Conservation (phyloP, 2,113 vertebrate genomes). For the Gymnorhina tibicen region DNA sequence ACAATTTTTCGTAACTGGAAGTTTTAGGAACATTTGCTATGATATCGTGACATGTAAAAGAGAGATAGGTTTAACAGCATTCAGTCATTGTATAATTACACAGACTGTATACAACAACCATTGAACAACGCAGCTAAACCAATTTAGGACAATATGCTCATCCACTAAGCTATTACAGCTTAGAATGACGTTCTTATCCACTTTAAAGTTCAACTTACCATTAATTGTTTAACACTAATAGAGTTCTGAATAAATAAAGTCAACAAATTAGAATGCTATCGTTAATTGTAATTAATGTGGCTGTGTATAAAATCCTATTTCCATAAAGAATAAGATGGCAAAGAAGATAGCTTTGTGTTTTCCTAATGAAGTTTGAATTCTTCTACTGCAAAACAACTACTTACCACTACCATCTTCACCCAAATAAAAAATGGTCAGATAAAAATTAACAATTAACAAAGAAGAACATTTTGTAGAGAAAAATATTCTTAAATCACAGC, state of each 20-base stretch:
- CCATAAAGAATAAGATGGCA: not conserved
- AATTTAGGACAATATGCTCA: slow-evolving; percentile 54
- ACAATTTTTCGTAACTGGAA: not conserved
- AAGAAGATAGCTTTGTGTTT: slow-evolving; percentile 9
- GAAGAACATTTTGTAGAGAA: not conserved
- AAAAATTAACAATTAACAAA: not conserved
- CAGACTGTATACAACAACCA: not conserved
- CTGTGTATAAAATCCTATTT: slow-evolving; percentile 3
- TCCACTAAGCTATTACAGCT: slow-evolving; percentile 43
- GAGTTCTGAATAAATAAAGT: slow-evolving; percentile 42
- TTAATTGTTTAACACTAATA: slow-evolving; percentile 51
- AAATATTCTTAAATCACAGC: not conserved
- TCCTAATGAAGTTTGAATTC: slow-evolving; percentile 16
- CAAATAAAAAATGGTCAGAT: not conserved
- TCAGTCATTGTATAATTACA: not conserved
- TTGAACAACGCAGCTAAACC: slow-evolving; percentile 34
- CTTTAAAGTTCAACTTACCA: slow-evolving; percentile 42
- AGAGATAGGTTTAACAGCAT: not conserved
- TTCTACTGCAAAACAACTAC: not conserved
- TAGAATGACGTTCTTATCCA: slow-evolving; percentile 31
- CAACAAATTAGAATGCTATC: slow-evolving; percentile 33
- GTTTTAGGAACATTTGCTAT: not conserved
- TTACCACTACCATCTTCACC: not conserved
- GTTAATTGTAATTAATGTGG: slow-evolving; percentile 48
- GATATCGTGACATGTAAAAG: not conserved